phyloP scores from a whole-genome alignment of 2,888 invertebrate genomes.

The Panopea generosa region DNA sequence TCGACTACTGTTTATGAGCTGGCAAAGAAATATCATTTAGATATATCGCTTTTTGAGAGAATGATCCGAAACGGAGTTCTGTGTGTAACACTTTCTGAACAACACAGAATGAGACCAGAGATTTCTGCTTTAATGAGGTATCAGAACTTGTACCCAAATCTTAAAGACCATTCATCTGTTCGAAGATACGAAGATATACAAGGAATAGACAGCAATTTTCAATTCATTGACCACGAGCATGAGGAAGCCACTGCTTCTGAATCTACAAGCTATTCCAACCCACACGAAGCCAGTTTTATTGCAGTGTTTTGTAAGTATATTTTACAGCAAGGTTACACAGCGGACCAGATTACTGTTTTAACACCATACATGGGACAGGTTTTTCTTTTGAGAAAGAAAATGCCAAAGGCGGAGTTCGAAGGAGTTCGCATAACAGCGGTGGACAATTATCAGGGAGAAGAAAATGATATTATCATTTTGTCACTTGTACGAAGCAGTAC shows the following conservation, averaged over 20 bases:
- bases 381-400: conserved; percentile 60
- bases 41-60: conserved; percentile 93
- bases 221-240: conserved; percentile 71
- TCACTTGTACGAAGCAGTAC: conserved; percentile 83
- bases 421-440: conserved; percentile 77
- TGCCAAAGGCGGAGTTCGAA: conserved; percentile 67
- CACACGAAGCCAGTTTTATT: conserved; percentile 58
- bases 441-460: conserved; percentile 84
- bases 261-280: conserved; percentile 61
- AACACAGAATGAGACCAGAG: conserved; percentile 83
- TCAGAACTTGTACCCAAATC: conserved; percentile 76
- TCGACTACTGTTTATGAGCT: conserved; percentile 90
- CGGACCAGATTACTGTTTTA: conserved; percentile 80
- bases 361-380: conserved; percentile 83
- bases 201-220: conserved; percentile 79
- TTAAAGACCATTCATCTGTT: conserved; percentile 76
- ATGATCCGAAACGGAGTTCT: conserved; percentile 89
- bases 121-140: conserved; percentile 76
- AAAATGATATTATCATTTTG: conserved; percentile 84
- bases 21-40: conserved; percentile 89
- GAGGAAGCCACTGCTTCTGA: conserved; percentile 42
- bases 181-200: conserved; percentile 68
- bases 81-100: conserved; percentile 83
- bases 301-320: conserved; percentile 76
- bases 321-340: conserved; percentile 78